phyloP scores from a whole-genome alignment of 2,113 vertebrate species.

The Mesoclemmys tuberculata region DNA sequence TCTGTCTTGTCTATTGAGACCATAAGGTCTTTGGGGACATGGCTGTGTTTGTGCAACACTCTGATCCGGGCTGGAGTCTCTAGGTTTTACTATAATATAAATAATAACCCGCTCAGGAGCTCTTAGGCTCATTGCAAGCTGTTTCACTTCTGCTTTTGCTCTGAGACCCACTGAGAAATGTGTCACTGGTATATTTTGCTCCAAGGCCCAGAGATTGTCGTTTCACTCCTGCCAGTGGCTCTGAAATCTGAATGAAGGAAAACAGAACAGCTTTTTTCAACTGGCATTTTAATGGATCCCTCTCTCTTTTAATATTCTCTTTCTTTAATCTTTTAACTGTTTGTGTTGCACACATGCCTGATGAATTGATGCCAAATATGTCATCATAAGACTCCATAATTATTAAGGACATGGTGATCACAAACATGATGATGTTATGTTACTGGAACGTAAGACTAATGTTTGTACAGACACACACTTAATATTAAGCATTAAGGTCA shows the following conservation, averaged over 20 bases:
- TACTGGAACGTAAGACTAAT: accelerated
- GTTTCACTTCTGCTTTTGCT: not conserved
- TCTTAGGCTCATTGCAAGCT: not conserved
- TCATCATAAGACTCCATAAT: accelerated
- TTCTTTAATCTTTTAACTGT: not conserved
- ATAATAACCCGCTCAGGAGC: not conserved
- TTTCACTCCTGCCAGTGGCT: accelerated
- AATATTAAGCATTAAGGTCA: not conserved
- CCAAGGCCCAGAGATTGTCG: accelerated
- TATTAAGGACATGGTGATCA: not conserved
- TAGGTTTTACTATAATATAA: not conserved
- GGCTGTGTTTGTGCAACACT: not conserved
- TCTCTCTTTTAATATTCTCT: not conserved
- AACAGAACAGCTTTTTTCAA: not conserved
- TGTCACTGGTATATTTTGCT: not conserved
- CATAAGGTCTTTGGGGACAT: not conserved
- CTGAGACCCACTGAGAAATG: constrained; percentile 12
- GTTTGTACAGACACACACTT: not conserved
- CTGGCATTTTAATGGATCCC: not conserved
- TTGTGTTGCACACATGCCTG: accelerated
- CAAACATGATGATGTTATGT: not conserved
- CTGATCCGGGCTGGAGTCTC: not conserved
- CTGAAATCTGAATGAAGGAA: not conserved
- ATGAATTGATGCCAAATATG: not conserved
- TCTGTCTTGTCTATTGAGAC: not conserved